phyloP scores from a whole-genome alignment of 2,113 vertebrate genomes.

The Cariama cristata region DNA sequence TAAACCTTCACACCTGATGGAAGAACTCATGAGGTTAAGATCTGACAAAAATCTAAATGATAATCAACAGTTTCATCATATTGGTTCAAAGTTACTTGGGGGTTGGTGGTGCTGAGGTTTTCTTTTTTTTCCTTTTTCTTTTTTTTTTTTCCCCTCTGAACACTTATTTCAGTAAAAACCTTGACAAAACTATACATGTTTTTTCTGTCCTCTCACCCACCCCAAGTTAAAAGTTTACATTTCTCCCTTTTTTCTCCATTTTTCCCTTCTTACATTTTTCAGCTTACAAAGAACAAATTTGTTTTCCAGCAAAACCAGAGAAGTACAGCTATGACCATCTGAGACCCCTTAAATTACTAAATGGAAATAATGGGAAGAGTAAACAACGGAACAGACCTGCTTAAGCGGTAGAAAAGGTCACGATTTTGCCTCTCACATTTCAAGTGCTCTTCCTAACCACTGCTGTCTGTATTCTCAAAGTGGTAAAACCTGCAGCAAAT shows the following conservation, averaged over 20 bases:
- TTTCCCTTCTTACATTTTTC: neutral
- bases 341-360: neutral
- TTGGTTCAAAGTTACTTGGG: neutral
- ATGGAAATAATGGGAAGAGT: neutral
- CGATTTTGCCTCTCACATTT: neutral
- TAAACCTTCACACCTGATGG: neutral
- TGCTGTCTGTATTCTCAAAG: neutral
- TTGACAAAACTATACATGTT: neutral
- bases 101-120: neutral
- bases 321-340: neutral
- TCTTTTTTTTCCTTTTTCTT: neutral
- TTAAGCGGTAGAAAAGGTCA: neutral
- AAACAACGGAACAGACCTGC: neutral
- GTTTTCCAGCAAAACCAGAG: neutral
- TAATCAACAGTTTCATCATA: neutral
- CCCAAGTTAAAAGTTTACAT: neutral
- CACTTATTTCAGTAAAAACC: neutral
- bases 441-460: neutral
- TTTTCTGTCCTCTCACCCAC: rapidly evolving
- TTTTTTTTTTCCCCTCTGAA: neutral
- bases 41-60: neutral
- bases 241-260: neutral
- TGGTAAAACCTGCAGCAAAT: neutral
- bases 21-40: neutral
- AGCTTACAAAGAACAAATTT: neutral